Conservation (phyloP, 1,140 invertebrate genomes). For the Drosophila punjabiensis region DNA sequence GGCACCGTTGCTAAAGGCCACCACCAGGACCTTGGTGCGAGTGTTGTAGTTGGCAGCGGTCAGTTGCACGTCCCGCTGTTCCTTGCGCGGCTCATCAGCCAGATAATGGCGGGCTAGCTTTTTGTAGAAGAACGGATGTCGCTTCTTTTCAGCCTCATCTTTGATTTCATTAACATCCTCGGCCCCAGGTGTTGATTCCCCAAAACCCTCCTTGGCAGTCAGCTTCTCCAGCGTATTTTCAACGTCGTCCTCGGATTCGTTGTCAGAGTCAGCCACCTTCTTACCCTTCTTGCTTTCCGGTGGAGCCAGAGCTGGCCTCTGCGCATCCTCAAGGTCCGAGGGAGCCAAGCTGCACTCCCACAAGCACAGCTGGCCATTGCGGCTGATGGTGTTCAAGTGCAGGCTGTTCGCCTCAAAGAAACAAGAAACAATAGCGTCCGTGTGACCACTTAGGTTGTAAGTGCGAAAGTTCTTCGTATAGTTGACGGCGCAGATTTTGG, state of each 20-base stretch:
- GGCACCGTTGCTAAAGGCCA: constrained; percentile 92
- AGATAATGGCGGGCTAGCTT: constrained; percentile 90
- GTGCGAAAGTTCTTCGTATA: constrained; percentile 91
- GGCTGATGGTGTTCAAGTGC: constrained; percentile 91
- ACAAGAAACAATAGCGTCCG: constrained; percentile 92
- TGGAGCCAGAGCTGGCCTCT: constrained; percentile 84
- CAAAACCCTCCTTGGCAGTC: constrained; percentile 85
- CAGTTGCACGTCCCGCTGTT: constrained; percentile 87
- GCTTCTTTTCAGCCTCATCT: constrained; percentile 71
- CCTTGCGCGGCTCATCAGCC: constrained; percentile 89
- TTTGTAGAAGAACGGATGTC: constrained; percentile 89
- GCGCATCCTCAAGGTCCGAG: constrained; percentile 85
- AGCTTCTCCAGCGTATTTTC: constrained; percentile 86
- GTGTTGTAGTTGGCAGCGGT: constrained; percentile 93
- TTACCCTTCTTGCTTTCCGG: constrained; percentile 35
- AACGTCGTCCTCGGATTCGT: constrained; percentile 88
- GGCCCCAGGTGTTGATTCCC: constrained; percentile 62
- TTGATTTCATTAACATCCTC: constrained; percentile 82
- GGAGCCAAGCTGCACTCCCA: constrained; percentile 93
- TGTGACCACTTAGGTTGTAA: constrained; percentile 92
- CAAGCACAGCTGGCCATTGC: constrained; percentile 91
- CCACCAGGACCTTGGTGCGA: constrained; percentile 91
- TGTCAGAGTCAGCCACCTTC: constrained; percentile 42
- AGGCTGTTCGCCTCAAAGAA: constrained; percentile 96
- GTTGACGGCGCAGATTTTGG: constrained; percentile 91